A percentile compares a stretch with the other conserved stretches of the same genome.
Evolutionary conservation across 2,113 vertebrate species (phyloP).

Genomic region (Platichthys flesus): DNA sequence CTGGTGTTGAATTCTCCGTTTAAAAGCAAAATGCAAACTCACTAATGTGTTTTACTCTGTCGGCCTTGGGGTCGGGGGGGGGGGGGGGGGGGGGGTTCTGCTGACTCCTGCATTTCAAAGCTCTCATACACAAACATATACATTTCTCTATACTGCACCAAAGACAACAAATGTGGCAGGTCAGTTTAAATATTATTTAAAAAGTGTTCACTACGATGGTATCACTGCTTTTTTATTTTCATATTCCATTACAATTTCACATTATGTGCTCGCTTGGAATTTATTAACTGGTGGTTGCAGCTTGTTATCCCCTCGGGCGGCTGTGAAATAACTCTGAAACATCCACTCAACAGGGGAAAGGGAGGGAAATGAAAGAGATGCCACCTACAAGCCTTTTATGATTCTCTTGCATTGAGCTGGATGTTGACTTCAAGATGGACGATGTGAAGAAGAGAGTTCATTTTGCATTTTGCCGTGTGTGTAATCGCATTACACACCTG

Average conservation of each 20-base stretch:
- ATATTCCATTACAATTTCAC: constrained; percentile 60
- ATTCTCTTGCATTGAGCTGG: constrained; percentile 3
- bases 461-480: constrained; percentile 3
- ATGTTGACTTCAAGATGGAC: constrained; percentile 20
- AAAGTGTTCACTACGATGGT: constrained; percentile 8
- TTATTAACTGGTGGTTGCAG: constrained; percentile 61
- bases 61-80: neutral
- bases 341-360: constrained; percentile 49
- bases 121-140: too few relatives aligned
- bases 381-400: constrained; percentile 35
- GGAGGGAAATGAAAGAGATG: constrained; percentile 51
- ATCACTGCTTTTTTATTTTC: constrained; percentile 34
- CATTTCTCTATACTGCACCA: neutral
- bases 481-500: neutral
- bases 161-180: neutral
- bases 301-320: constrained; percentile 51
- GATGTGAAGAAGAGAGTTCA: constrained; percentile 1
- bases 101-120: neutral
- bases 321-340: constrained; percentile 62
- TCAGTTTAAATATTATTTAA: neutral
- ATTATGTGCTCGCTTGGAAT: constrained; percentile 56
- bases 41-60: neutral
- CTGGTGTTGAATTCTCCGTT: neutral
- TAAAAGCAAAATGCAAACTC: neutral
- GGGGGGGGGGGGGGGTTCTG: too few relatives aligned